A percentile compares a stretch with the other conserved stretches of the same genome.
phyloP scores from a whole-genome alignment of 1,140 invertebrate species.

The Lithobius niger region DNA sequence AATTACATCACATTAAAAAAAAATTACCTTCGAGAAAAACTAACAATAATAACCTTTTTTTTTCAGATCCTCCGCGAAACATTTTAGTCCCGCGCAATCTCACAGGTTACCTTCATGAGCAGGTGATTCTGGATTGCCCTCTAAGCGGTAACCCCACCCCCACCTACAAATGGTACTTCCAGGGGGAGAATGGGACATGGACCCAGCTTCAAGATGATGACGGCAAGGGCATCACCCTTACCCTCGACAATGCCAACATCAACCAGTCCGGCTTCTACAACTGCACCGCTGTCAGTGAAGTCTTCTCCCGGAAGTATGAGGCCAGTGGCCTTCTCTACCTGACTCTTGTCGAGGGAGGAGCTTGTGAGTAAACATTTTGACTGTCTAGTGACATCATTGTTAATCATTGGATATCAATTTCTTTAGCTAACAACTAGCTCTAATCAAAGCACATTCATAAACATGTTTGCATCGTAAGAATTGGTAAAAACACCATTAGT shows the following conservation, averaged over 20 bases:
- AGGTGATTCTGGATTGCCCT: background rate
- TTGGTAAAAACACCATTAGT: no score
- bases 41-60: background rate
- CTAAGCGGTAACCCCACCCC: background rate
- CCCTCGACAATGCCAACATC: background rate
- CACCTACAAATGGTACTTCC: constrained; percentile 1
- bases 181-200: constrained; percentile 1
- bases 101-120: background rate
- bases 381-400: no score
- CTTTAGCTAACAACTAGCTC: no score
- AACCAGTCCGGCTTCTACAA: background rate
- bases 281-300: background rate
- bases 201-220: background rate
- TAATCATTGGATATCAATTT: no score
- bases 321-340: background rate
- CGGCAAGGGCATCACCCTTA: background rate
- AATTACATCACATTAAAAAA: no score
- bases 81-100: background rate
- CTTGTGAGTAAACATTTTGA: background rate
- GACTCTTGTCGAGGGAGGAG: background rate
- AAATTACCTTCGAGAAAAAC: no score
- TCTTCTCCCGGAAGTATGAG: background rate
- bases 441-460: no score
- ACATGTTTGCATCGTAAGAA: no score
- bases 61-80: background rate